These are phyloP conservation scores for Tokudaia muenninki DNA, from an alignment of 2,797 vertebrate species.

Conservation along the genomic window DNA sequence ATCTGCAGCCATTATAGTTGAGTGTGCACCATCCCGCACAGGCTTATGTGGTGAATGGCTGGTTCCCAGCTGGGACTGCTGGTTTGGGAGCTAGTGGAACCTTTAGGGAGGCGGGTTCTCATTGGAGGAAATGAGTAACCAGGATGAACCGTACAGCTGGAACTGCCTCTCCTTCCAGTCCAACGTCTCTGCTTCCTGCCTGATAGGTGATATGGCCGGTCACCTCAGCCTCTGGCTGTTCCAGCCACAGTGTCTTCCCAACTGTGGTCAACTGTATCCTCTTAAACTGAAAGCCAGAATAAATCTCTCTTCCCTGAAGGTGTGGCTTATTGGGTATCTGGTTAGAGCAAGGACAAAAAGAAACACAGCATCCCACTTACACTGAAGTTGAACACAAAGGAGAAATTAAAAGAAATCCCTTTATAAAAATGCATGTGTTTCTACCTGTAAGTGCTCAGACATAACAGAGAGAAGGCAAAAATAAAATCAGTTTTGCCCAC, in stretches of 20 bases:
- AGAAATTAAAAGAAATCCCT: neutral
- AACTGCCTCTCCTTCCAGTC: neutral
- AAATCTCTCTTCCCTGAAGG: neutral
- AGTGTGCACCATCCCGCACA: neutral
- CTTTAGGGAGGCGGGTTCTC: neutral
- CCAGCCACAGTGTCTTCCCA: neutral
- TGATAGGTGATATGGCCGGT: neutral
- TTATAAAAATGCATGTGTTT: neutral
- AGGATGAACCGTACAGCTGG: neutral
- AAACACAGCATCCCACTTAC: neutral
- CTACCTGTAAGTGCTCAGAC: neutral
- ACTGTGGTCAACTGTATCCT: neutral
- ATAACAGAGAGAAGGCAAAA: fast-evolving
- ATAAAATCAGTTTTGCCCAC: neutral
- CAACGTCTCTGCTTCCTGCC: neutral
- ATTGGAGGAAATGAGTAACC: neutral
- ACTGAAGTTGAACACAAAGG: neutral
- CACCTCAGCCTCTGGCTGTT: neutral
- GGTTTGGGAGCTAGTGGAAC: neutral
- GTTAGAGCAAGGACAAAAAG: neutral
- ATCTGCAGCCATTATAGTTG: too few species aligned
- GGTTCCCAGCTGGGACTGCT: neutral
- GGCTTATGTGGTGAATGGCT: neutral
- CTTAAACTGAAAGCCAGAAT: neutral
- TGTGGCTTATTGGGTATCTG: neutral